These are phyloP conservation scores for Echinops telfairi DNA, from an alignment of 2,113 vertebrate species.

Conservation along the genomic window DNA sequence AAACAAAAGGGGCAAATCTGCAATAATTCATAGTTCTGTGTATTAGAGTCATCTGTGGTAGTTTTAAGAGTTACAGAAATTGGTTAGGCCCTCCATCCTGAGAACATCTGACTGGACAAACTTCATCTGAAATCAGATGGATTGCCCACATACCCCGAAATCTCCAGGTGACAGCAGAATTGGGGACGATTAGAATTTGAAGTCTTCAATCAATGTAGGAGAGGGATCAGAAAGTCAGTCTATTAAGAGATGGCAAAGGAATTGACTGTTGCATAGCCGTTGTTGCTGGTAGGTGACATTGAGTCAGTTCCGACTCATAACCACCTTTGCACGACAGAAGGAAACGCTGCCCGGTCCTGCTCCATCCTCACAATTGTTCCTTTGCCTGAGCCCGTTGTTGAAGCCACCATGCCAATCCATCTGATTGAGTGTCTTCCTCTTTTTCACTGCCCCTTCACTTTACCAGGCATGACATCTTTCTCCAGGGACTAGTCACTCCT, in stretches of 20 bases:
- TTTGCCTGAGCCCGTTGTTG: too few relatives aligned
- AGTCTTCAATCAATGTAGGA: neutral
- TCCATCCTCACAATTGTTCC: too few relatives aligned
- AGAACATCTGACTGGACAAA: constrained; percentile 18
- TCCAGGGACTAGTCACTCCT: too few relatives aligned
- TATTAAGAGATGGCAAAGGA: neutral
- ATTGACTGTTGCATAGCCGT: neutral
- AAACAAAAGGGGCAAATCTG: neutral
- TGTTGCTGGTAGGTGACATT: too few relatives aligned
- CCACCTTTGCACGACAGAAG: too few relatives aligned
- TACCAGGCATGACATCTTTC: too few relatives aligned
- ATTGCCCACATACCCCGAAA: neutral
- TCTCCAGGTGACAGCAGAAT: constrained; percentile 33
- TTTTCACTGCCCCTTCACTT: too few relatives aligned
- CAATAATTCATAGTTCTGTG: neutral
- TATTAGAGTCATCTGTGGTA: neutral
- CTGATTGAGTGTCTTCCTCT: too few relatives aligned
- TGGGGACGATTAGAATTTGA: constrained; percentile 20
- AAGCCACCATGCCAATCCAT: too few relatives aligned
- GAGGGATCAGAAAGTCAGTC: neutral
- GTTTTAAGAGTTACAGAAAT: constrained; percentile 21
- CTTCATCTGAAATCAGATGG: neutral
- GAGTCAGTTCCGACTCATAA: too few relatives aligned
- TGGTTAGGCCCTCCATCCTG: neutral
- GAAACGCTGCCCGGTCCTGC: too few relatives aligned